Base-by-base conservation (phyloP, 2,888 invertebrate genomes). In the Sarcophaga subvicina region DNA sequence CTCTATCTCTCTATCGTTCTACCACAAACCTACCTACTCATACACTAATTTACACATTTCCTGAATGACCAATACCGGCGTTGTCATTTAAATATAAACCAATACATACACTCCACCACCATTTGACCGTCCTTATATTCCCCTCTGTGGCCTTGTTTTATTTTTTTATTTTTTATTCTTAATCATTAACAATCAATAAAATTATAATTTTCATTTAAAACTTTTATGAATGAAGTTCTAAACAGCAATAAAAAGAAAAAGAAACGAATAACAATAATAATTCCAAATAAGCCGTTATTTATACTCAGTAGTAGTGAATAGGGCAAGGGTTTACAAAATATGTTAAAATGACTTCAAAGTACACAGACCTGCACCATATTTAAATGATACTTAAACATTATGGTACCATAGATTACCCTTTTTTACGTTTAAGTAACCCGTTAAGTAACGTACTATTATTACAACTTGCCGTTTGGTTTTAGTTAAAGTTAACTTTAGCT, bases 201-300 rank as follows among this genome's bases (percentile, higher is more conserved):
- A 60, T 60, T 37, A 8, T 77, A 67, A 79, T 71, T 79, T 60
- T 71, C 27, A 4, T 59, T 69, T 67, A 0, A 27, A 20, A 12
- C 69, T 66, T 80, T 80, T 63, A 45, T 75, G 49, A 69, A 80
- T 75, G 63, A 80, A 73, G 73, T 69, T 80, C 62, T 80, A 73
- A 72, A 60, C 37, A 37, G 17, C 37, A 64, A 60, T 27, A 72
- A 54, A 49, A 20, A 71, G 22, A 17, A 54, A 12, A n/a, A 70
- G 4, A 1, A 54, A 54, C 12, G 17, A 54, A 17, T 14, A 54
- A 10, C 10, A 5, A 54, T 14, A 54, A 14, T 54, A 1, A 4
- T 54, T 17, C 20, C 20, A 70, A 45, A 45, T 12, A 37, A 0
- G 47, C 47, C 73, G 47, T 17, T 59, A 67, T 70, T 59, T 27